Evolutionary conservation across 2,113 vertebrate species (phyloP).

Genomic region (Paramisgurnus dabryanus): DNA sequence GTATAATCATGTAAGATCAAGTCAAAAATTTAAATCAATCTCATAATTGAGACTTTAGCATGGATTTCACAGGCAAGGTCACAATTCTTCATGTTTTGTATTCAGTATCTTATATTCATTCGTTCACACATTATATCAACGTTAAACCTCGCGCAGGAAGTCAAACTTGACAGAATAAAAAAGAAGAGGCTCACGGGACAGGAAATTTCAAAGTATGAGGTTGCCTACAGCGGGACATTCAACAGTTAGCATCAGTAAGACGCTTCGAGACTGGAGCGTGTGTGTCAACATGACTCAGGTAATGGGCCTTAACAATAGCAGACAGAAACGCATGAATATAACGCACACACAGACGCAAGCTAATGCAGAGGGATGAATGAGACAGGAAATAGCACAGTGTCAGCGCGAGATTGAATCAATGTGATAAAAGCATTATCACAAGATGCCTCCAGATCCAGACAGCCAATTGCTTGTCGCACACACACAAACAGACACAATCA

Average conservation of each 20-base stretch:
- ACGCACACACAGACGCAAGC: not conserved
- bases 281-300: constrained; percentile 31
- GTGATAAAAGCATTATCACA: constrained; percentile 18
- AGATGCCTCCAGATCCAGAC: not conserved
- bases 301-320: not conserved
- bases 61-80: no score
- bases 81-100: no score
- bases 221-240: constrained; percentile 39
- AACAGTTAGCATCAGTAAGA: not conserved
- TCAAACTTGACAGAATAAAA: constrained; percentile 25
- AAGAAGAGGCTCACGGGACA: constrained; percentile 25
- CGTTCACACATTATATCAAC: no score
- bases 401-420: constrained; percentile 26
- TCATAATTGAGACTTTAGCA: no score
- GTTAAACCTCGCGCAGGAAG: constrained; percentile 38
- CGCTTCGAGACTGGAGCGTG: not conserved
- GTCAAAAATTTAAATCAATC: no score
- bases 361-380: constrained; percentile 29
- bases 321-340: not conserved
- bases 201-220: not conserved
- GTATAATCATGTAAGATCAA: no score
- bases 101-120: no score
- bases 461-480: not conserved
- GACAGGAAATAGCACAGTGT: constrained; percentile 41
- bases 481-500: not conserved